A percentile compares a stretch with the other conserved stretches of the same genome.
Conservation (phyloP, 2,797 vertebrate genomes). For the Onychomys leucogaster region DNA sequence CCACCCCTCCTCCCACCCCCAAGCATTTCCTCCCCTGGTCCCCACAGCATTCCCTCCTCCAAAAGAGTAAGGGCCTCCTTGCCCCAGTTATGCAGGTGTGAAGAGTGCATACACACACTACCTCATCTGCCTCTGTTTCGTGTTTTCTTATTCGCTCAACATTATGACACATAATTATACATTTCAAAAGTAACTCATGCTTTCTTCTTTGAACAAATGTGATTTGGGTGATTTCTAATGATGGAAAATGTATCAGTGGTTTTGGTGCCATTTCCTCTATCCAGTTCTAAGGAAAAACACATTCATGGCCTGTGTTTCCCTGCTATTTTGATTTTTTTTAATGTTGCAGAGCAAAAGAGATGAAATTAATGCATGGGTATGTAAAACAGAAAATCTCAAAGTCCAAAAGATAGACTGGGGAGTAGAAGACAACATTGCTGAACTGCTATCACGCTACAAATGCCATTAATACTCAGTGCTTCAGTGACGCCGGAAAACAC, state of each 20-base stretch:
- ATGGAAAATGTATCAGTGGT: background rate
- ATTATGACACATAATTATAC: background rate
- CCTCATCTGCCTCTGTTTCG: background rate
- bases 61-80: too few species aligned
- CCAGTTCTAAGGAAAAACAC: background rate
- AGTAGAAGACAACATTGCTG: background rate
- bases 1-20: too few species aligned
- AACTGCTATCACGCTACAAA: background rate
- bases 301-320: background rate
- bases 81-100: background rate
- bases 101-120: background rate
- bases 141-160: background rate
- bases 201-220: background rate
- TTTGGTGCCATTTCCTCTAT: background rate
- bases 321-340: constrained; percentile 31
- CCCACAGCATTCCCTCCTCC: too few species aligned
- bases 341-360: background rate
- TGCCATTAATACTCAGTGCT: background rate
- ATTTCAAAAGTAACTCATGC: background rate
- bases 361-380: background rate
- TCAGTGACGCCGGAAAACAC: background rate
- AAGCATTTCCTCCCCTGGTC: too few species aligned
- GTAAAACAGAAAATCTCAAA: constrained; percentile 23
- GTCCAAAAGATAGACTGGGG: background rate
- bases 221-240: background rate